Evolutionary conservation across 2,888 invertebrate species (phyloP).

Genomic region (Aricia artaxerxes): DNA sequence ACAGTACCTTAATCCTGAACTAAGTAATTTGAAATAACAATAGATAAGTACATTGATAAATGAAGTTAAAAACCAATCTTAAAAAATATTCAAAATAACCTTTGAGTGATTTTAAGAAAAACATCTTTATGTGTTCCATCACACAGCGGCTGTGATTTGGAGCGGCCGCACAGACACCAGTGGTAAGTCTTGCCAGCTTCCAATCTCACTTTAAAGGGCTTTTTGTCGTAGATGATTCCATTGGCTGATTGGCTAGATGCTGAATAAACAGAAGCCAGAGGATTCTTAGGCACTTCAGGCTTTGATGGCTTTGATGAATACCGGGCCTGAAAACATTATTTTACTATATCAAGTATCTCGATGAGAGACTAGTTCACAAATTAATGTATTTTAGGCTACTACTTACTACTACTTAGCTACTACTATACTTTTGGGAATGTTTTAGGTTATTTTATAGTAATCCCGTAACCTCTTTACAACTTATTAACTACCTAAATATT

Average conservation of each 20-base stretch:
- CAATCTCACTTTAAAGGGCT: slow-evolving; percentile 90
- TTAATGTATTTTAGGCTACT: slow-evolving; percentile 1
- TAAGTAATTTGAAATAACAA: neutral
- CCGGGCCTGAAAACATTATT: slow-evolving; percentile 48
- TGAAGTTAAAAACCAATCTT: neutral
- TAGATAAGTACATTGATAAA: too few species aligned
- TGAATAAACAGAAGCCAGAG: slow-evolving; percentile 80
- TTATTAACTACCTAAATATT: neutral
- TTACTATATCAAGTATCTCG: neutral
- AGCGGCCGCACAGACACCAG: slow-evolving; percentile 98
- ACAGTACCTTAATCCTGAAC: neutral
- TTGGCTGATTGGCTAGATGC: slow-evolving; percentile 83
- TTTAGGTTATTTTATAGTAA: neutral
- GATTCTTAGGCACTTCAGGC: slow-evolving; percentile 84
- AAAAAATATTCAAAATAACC: slow-evolving; percentile 57
- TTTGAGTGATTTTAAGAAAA: slow-evolving; percentile 86
- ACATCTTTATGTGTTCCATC: slow-evolving; percentile 94
- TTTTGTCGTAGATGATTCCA: slow-evolving; percentile 92
- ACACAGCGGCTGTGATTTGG: slow-evolving; percentile 95
- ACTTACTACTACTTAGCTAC: too few species aligned
- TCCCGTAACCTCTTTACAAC: neutral
- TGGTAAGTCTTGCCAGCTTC: slow-evolving; percentile 88
- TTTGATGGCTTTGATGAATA: slow-evolving; percentile 68
- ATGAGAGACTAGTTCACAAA: too few species aligned
- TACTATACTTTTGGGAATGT: neutral